Conservation (phyloP, 2,113 vertebrate genomes). For the Tauraco erythrolophus region DNA sequence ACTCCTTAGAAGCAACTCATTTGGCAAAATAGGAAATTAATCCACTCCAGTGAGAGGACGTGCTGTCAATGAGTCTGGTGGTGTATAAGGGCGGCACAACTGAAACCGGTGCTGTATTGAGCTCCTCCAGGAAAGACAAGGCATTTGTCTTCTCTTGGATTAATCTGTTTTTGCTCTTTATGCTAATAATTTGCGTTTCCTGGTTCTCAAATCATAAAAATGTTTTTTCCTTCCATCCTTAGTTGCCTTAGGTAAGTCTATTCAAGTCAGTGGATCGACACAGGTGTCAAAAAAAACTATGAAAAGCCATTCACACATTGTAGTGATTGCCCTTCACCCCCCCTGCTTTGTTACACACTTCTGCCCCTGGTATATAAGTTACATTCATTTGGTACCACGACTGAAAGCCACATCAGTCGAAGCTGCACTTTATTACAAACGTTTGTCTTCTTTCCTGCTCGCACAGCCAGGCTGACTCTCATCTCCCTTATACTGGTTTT, state of each 20-base stretch:
- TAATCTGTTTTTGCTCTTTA: not conserved
- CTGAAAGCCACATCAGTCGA: not conserved
- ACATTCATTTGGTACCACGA: not conserved
- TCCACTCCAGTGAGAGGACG: not conserved
- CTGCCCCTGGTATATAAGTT: not conserved
- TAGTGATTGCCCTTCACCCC: not conserved
- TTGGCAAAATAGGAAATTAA: not conserved
- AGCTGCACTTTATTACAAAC: constrained; percentile 16
- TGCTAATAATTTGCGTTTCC: not conserved
- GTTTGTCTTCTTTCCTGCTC: constrained; percentile 38
- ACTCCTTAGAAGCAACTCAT: not conserved
- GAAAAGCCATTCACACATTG: not conserved
- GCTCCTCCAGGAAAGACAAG: not conserved
- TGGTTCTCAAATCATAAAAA: not conserved
- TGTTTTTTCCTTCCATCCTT: not conserved
- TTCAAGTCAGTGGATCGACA: not conserved
- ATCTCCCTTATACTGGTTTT: not conserved
- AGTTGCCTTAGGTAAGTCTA: not conserved
- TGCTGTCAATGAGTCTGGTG: not conserved
- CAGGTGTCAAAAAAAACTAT: not conserved
- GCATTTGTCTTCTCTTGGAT: not conserved
- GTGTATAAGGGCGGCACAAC: not conserved
- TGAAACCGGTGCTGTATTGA: not conserved
- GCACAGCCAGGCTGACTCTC: not conserved
- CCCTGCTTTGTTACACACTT: not conserved